Evolutionary conservation across 2,888 invertebrate genomes (phyloP).

Genomic region (Cheilosia urbana): DNA sequence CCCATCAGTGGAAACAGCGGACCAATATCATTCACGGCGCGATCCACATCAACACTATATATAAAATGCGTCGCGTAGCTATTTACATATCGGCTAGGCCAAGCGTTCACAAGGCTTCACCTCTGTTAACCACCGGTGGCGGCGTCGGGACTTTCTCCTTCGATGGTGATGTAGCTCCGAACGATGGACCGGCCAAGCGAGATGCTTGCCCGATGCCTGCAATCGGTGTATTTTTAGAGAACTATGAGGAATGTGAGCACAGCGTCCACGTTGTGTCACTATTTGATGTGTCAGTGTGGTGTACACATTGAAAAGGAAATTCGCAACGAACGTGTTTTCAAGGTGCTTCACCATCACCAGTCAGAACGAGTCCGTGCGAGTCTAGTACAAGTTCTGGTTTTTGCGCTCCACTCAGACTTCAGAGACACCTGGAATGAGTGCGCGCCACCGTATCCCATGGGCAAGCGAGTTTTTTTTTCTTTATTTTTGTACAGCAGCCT

Average conservation of each 20-base stretch:
- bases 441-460: constrained; percentile 35
- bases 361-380: constrained; percentile 55
- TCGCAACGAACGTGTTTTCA: constrained; percentile 63
- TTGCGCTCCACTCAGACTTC: constrained; percentile 40
- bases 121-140: neutral
- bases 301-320: constrained; percentile 50
- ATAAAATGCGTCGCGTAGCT: constrained; percentile 26
- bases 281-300: constrained; percentile 35
- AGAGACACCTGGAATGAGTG: constrained; percentile 60
- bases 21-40: constrained; percentile 13
- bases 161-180: neutral
- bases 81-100: constrained; percentile 39
- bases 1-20: constrained; percentile 48
- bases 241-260: constrained; percentile 61
- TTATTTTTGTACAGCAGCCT: constrained; percentile 35
- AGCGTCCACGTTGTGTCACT: constrained; percentile 55
- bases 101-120: constrained; percentile 32
- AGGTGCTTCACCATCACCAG: constrained; percentile 49
- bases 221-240: constrained; percentile 47
- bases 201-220: constrained; percentile 48
- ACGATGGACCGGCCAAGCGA: constrained; percentile 51
- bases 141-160: constrained; percentile 57
- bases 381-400: constrained; percentile 39
- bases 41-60: constrained; percentile 3
- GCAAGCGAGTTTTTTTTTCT: constrained; percentile 51